Conservation (phyloP, 1,140 invertebrate genomes). For the Lamellibrachia luymesi region DNA sequence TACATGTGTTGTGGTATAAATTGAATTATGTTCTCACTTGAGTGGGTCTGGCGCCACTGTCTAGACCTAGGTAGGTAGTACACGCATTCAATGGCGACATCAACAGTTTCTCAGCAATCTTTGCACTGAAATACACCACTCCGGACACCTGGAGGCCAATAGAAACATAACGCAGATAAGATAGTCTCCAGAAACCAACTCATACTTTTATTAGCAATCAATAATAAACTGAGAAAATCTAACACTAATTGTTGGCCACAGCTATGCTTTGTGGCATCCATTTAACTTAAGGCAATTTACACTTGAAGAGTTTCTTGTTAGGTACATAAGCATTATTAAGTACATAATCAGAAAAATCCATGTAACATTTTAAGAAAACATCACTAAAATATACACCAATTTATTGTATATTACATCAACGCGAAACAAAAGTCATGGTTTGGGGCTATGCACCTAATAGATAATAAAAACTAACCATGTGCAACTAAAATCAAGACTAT, state of each 20-base stretch:
- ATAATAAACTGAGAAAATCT: too few relatives aligned
- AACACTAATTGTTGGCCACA: background rate
- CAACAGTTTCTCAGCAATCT: conserved; percentile 55
- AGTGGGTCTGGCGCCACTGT: conserved; percentile 58
- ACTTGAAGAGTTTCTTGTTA: background rate
- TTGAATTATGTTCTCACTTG: conserved; percentile 44
- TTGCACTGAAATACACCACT: conserved; percentile 53
- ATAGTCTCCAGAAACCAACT: background rate
- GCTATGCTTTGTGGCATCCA: background rate
- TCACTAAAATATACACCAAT: too few relatives aligned
- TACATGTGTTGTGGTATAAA: background rate
- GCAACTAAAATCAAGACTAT: too few relatives aligned
- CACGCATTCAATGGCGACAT: conserved; percentile 59
- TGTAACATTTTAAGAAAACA: too few relatives aligned
- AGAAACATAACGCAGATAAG: background rate
- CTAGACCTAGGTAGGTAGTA: conserved; percentile 59
- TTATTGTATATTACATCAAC: too few relatives aligned
- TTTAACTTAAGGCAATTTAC: background rate
- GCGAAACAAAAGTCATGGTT: too few relatives aligned
- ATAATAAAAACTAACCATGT: too few relatives aligned
- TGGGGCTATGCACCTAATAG: too few relatives aligned
- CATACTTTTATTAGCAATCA: too few relatives aligned
- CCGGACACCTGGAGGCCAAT: conserved; percentile 45
- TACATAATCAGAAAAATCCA: too few relatives aligned
- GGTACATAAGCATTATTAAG: background rate